Evolutionary conservation across 2,113 vertebrate species (phyloP).

Genomic region (Dipodomys merriami): DNA sequence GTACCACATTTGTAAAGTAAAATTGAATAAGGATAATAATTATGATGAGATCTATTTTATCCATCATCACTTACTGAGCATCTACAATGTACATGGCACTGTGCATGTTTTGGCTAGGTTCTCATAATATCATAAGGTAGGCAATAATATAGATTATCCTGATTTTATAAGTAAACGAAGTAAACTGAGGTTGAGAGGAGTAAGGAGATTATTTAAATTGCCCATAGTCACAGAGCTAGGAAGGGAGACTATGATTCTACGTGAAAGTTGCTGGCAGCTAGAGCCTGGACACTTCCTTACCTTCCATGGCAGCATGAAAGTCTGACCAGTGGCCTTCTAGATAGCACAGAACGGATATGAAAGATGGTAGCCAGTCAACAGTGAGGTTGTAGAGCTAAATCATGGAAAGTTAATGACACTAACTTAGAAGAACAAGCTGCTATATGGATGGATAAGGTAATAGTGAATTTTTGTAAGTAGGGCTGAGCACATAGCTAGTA

Average conservation of each 20-base stretch:
- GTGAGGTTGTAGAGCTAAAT: background rate
- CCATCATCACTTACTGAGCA: background rate
- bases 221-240: background rate
- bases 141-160: too few relatives aligned
- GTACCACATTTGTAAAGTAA: background rate
- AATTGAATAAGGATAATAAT: background rate
- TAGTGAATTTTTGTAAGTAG: rapidly evolving
- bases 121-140: too few relatives aligned
- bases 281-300: too few relatives aligned
- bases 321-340: background rate
- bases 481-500: rapidly evolving
- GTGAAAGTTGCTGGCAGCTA: background rate
- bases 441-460: too few relatives aligned
- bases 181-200: background rate
- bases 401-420: rapidly evolving
- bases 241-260: background rate
- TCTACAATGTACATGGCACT: background rate
- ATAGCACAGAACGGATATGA: background rate
- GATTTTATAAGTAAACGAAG: background rate
- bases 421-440: background rate
- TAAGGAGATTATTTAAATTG: background rate
- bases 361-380: background rate
- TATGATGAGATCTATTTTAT: background rate
- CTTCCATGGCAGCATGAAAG: background rate
- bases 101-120: too few relatives aligned